Conservation (phyloP, 2,888 invertebrate genomes). For the Neuroscelio doddi region DNA sequence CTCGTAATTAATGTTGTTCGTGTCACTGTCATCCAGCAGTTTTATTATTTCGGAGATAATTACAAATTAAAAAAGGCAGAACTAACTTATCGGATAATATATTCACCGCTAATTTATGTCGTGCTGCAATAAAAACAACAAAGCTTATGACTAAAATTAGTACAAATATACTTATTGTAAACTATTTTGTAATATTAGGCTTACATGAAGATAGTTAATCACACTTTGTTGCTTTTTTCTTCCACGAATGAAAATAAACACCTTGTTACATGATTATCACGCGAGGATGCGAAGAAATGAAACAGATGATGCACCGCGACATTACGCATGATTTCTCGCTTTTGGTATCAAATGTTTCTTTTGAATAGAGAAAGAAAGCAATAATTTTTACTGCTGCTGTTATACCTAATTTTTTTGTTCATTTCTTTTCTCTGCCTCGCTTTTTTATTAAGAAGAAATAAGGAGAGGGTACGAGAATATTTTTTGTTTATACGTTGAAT, state of each 20-base stretch:
- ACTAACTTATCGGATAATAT: conserved; percentile 49
- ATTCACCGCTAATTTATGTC: conserved; percentile 53
- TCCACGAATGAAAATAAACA: conserved; percentile 52
- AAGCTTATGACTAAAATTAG: conserved; percentile 62
- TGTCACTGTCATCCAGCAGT: conserved; percentile 52
- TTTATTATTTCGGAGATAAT: conserved; percentile 53
- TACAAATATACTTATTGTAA: conserved; percentile 62
- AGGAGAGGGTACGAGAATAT: neutral
- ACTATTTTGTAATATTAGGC: conserved; percentile 55
- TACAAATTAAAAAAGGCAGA: conserved; percentile 54
- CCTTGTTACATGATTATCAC: conserved; percentile 50
- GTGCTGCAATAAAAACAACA: conserved; percentile 60
- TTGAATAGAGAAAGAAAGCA: too few relatives aligned
- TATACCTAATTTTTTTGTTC: too few relatives aligned
- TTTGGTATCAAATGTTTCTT: neutral
- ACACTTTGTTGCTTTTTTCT: conserved; percentile 57
- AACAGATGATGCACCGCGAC: too few relatives aligned
- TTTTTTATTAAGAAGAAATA: neutral
- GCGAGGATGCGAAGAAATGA: neutral
- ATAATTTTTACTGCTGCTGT: too few relatives aligned
- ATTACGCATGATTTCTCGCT: neutral
- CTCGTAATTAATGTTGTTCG: conserved; percentile 8
- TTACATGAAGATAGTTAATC: conserved; percentile 56
- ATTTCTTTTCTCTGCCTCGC: neutral
- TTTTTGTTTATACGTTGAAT: neutral